Base-by-base conservation (phyloP, 64 coral and sea anemone genomes). In the Hydrozoanthus tunicans region DNA sequence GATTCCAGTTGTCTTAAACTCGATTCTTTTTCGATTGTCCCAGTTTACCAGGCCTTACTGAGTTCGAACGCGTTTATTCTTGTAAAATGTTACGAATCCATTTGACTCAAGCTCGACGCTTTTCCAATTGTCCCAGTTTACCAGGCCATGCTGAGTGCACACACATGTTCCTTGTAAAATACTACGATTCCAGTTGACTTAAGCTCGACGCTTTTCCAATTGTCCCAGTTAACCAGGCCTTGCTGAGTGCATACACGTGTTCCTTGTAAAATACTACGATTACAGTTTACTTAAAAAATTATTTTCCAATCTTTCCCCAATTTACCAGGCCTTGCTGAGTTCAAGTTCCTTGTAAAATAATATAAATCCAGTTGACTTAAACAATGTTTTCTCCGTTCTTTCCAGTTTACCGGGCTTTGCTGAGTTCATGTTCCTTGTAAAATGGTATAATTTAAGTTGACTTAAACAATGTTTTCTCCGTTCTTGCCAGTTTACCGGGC, bases 321-420 rank as follows among this genome's bases (percentile, higher is more conserved):
- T 63, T 13, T 63, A 63, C 11, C 5, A 17, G 17, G 65, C 20
- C 6, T 17, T 17, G 17, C 12, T 17, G 10, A 69, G 2, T n/a
- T 17, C 65, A 43, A 43, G 32, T 69, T 5, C 5, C 20, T 69
- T 17, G 65, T 3, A 13, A 17, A 43, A 43, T 43, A 64, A 9
- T 32, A 1, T 64, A 15, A 62, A 70, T 71, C n/a, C 53, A 24
- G 7, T 23, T 83, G 27, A 81, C 27, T 81, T 64, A 43, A 43
- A 27, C 1, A 51, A 12, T n/a, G 59, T 60, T 88, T 6, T 74
- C 0, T 9, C 4, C 2, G 23, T 13, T 62, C 58, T 73, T 13
- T 8, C 2, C 5, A 88, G 84, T 25, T 88, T 88, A 62, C 84
- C 84, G 61, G 68, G 69, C 25, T 88, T 88, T 88, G 84, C 68